These are phyloP conservation scores for Neoaliturus tenellus DNA, from an alignment of 2,888 invertebrate species.

Conservation along the genomic window DNA sequence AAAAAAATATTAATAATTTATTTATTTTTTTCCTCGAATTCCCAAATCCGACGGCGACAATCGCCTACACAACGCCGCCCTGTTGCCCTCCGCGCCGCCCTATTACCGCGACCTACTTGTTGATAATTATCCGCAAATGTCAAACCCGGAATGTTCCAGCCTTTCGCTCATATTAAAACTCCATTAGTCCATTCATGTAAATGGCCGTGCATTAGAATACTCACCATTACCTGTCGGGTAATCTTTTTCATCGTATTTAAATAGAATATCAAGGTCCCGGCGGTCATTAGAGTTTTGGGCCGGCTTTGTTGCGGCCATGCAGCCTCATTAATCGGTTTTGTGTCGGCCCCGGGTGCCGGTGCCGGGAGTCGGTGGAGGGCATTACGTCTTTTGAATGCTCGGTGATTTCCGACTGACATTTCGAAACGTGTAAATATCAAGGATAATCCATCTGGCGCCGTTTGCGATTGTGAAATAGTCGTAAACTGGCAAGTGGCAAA, in stretches of 20 bases:
- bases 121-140: slow-evolving; percentile 55
- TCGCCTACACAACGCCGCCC: too few relatives aligned
- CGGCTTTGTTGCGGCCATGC: slow-evolving; percentile 29
- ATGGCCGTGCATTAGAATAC: slow-evolving; percentile 43
- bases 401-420: slow-evolving; percentile 53
- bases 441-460: slow-evolving; percentile 32
- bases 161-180: slow-evolving; percentile 45
- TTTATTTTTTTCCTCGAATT: too few relatives aligned
- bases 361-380: slow-evolving; percentile 44
- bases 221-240: slow-evolving; percentile 35
- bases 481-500: background rate
- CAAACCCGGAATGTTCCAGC: slow-evolving; percentile 45
- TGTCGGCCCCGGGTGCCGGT: slow-evolving; percentile 36
- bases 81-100: too few relatives aligned
- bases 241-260: slow-evolving; percentile 49
- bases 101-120: slow-evolving; percentile 46
- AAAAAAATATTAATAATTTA: too few relatives aligned
- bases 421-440: slow-evolving; percentile 45
- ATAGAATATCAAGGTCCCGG: slow-evolving; percentile 47
- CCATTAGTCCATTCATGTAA: slow-evolving; percentile 52
- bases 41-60: background rate
- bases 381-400: slow-evolving; percentile 47
- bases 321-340: slow-evolving; percentile 50
- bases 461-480: slow-evolving; percentile 1
- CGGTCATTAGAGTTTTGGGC: slow-evolving; percentile 48